Base-by-base conservation (phyloP, 2,888 invertebrate species). In the Troides aeacus region DNA sequence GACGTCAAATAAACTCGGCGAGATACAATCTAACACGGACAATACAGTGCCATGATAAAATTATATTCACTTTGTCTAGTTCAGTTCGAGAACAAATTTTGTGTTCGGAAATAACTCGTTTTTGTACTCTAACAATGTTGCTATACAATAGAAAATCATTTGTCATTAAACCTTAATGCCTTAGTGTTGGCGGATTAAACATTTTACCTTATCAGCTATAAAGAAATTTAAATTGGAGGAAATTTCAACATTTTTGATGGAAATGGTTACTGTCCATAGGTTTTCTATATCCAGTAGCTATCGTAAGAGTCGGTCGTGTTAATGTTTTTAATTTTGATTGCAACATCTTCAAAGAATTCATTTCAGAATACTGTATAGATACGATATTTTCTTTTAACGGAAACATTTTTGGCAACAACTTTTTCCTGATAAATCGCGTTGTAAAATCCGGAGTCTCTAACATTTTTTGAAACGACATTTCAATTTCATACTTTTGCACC, bases 1-100 rank as follows among this genome's bases (percentile, higher is more conserved):
- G 24, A 58, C 24, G 12, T 67, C 39, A 36, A 42, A 67, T 62
- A 67, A 67, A 62, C 62, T 62, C 24, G 12, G 30, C 36, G n/a
- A 42, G 56, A 68, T 62, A 68, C 56, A 46, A 57, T 62, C 66
- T 57, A 46, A 50, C 53, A 62, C 46, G 30, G 21, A 62, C 57
- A 62, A 67, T 46, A 62, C 62, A 30, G 42, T 36, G 62, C 62
- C 62, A 21, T 62, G 57, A n/a, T 57, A 62, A 57, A 68, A 62
- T 53, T 30, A 50, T 39, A 62, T 61, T 61, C 56, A 39, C 42
- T 68, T 50, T 21, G 23, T 18, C 36, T 24, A n/a, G 62, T 57
- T 58, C 10, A 58, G 23, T 46, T 60, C 36, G 17, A 24, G 30
- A 60, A 60, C 59, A 36, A 36, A 36, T 60, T 60, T 60, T 23